These are phyloP conservation scores for Epirrhoe tristata DNA, from an alignment of 2,888 invertebrate genomes.

Conservation along the genomic window DNA sequence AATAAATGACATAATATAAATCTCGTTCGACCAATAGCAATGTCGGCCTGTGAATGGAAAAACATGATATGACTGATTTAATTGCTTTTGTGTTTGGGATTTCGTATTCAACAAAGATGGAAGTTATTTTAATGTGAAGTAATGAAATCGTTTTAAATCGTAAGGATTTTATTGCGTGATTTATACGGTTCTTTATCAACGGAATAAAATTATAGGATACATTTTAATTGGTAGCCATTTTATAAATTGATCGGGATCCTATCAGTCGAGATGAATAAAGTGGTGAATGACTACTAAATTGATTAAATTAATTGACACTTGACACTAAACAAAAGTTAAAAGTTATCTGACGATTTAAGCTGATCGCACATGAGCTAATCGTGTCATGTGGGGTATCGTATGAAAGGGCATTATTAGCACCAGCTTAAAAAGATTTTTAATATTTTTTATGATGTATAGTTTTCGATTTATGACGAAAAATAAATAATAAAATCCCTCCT, in stretches of 20 bases:
- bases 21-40: conserved; percentile 48
- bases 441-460: too few relatives aligned
- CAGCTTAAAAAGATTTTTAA: too few relatives aligned
- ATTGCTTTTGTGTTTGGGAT: conserved; percentile 9
- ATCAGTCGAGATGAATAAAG: too few relatives aligned
- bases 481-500: too few relatives aligned
- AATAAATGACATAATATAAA: conserved; percentile 50
- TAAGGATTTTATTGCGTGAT: conserved; percentile 1
- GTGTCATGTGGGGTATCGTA: too few relatives aligned
- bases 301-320: too few relatives aligned
- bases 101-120: conserved; percentile 13
- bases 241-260: background rate
- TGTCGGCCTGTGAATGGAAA: conserved; percentile 27
- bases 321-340: too few relatives aligned
- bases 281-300: too few relatives aligned
- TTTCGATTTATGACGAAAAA: too few relatives aligned
- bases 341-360: too few relatives aligned
- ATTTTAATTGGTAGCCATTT: background rate
- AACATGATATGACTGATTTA: conserved; percentile 12
- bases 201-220: background rate
- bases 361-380: too few relatives aligned
- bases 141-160: background rate
- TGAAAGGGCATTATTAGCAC: too few relatives aligned
- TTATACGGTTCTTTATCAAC: conserved; percentile 1
- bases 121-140: background rate